Percentiles rank a stretch among this genome's conserved stretches.
Evolutionary conservation across 2,113 vertebrate genomes (phyloP).

Genomic region (Oxygymnocypris stewartii): DNA sequence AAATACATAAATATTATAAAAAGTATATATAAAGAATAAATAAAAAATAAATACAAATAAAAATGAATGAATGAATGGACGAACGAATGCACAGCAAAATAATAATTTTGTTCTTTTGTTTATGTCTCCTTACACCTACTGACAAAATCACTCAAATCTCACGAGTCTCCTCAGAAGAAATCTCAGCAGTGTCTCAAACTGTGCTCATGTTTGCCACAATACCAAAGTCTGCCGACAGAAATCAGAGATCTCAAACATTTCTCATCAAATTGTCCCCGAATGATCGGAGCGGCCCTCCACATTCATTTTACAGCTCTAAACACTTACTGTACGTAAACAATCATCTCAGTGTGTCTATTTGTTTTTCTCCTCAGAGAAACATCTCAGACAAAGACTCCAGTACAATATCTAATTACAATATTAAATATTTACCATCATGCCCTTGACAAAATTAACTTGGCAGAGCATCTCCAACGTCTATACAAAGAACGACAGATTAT

Average conservation of each 20-base stretch:
- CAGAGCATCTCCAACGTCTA: not conserved
- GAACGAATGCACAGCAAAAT: too few species aligned
- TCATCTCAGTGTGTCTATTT: not conserved
- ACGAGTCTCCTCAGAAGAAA: not conserved
- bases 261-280: not conserved
- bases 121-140: not conserved
- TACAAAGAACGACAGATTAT: not conserved
- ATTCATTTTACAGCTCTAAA: not conserved
- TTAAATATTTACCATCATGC: conserved; percentile 20
- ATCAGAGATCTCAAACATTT: not conserved
- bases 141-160: not conserved
- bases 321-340: not conserved
- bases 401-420: not conserved
- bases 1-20: not conserved
- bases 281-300: not conserved
- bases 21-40: not conserved
- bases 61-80: not conserved
- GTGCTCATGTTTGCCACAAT: not conserved
- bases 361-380: not conserved
- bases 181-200: not conserved
- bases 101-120: not conserved
- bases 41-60: not conserved
- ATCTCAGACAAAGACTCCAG: not conserved
- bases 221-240: too few species aligned
- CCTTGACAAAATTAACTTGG: not conserved